phyloP scores from a whole-genome alignment of 2,797 vertebrate species.

The Galagoides demidoff region DNA sequence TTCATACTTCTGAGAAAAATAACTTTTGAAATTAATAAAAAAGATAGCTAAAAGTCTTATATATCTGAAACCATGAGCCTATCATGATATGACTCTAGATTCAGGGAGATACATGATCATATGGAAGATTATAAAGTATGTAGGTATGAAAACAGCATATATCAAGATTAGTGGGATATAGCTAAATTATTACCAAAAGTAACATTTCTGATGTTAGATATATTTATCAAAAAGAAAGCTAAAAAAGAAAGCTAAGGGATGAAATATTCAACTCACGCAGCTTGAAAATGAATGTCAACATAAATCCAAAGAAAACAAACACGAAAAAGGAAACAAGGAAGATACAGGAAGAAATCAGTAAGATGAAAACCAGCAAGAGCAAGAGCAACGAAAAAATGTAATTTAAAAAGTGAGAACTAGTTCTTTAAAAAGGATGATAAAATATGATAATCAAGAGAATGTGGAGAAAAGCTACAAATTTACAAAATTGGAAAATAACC shows the following conservation, averaged over 20 bases:
- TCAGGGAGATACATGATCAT: not conserved
- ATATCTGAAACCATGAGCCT: not conserved
- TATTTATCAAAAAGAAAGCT: slow-evolving; percentile 10
- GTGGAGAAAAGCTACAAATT: not conserved
- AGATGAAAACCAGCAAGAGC: not conserved
- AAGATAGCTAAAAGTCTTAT: not conserved
- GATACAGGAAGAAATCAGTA: not conserved
- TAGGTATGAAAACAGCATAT: not conserved
- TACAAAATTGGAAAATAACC: slow-evolving; percentile 29
- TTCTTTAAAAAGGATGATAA: not conserved
- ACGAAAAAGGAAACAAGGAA: not conserved
- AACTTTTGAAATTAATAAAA: slow-evolving; percentile 16
- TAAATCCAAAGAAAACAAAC: not conserved
- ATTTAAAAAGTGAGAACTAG: not conserved
- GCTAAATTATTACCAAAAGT: not conserved
- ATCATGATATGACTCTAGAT: not conserved
- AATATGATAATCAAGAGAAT: not conserved
- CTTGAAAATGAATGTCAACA: not conserved
- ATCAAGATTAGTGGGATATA: not conserved
- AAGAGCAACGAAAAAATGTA: not conserved
- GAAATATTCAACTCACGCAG: not conserved
- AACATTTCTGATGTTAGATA: not conserved
- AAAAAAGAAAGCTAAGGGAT: not conserved
- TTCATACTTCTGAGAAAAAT: not conserved
- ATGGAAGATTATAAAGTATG: not conserved